phyloP scores from a whole-genome alignment of 1,140 invertebrate genomes.

The Acromyrmex echinatior region DNA sequence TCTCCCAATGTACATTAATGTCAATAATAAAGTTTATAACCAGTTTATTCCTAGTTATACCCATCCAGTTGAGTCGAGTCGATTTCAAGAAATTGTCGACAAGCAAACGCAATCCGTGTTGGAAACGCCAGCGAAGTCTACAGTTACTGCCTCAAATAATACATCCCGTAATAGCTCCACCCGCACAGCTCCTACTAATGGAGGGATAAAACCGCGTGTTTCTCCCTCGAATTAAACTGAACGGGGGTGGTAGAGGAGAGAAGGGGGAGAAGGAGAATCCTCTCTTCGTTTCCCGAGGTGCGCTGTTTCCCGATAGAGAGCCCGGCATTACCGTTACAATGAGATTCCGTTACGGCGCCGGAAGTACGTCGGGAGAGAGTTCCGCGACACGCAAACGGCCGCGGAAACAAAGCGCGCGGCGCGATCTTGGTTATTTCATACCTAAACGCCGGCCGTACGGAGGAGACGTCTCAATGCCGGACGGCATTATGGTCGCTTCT shows the following conservation, averaged over 20 bases:
- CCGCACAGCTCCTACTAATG: slow-evolving; percentile 30
- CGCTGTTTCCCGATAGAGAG: slow-evolving; percentile 63
- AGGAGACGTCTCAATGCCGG: slow-evolving; percentile 77
- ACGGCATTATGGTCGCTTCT: slow-evolving; percentile 74
- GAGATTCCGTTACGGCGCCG: slow-evolving; percentile 63
- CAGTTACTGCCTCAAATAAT: slow-evolving; percentile 44
- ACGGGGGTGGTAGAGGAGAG: not conserved
- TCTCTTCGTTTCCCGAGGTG: slow-evolving; percentile 23
- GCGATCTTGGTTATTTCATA: slow-evolving; percentile 76
- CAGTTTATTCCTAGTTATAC: not conserved
- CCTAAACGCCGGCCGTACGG: slow-evolving; percentile 67
- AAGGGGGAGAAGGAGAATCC: not conserved
- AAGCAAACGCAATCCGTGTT: slow-evolving; percentile 26
- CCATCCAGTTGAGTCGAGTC: not conserved
- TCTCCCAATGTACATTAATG: not conserved
- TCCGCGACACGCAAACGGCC: slow-evolving; percentile 68
- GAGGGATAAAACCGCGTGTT: slow-evolving; percentile 57
- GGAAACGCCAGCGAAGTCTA: slow-evolving; percentile 14
- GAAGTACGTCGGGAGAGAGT: slow-evolving; percentile 44
- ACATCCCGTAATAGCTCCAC: slow-evolving; percentile 23
- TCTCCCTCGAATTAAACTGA: slow-evolving; percentile 36
- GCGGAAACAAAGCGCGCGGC: slow-evolving; percentile 72
- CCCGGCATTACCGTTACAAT: slow-evolving; percentile 72
- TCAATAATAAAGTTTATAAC: not conserved
- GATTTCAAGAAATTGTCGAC: slow-evolving; percentile 37